Evolutionary conservation across 2,888 invertebrate genomes (phyloP).

Genomic region (Fragum whitleyi): DNA sequence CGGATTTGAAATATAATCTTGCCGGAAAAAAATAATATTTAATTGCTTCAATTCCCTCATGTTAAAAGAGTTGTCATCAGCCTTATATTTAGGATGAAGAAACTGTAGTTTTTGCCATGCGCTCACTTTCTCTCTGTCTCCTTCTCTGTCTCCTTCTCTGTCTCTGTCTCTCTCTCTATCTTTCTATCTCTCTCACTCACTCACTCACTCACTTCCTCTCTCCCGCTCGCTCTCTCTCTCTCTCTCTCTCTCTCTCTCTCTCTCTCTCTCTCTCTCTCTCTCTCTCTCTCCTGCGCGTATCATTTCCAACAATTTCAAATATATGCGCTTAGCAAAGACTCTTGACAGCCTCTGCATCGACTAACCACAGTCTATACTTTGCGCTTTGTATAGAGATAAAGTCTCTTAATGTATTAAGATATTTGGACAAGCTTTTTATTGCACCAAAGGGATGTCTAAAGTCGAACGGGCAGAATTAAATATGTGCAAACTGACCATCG

Average conservation of each 20-base stretch:
- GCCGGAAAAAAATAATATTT: neutral
- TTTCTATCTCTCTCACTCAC: too few relatives aligned
- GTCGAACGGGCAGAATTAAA: too few relatives aligned
- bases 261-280: conserved; percentile 7
- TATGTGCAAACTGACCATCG: too few relatives aligned
- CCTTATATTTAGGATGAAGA: too few relatives aligned
- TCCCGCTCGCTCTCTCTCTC: too few relatives aligned
- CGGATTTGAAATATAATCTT: neutral
- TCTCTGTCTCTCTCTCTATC: too few relatives aligned
- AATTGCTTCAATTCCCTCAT: neutral
- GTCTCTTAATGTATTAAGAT: neutral
- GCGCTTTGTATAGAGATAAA: neutral
- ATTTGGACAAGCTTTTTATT: too few relatives aligned
- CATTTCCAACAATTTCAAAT: neutral
- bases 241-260: conserved; percentile 14
- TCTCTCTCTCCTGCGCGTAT: conserved; percentile 4
- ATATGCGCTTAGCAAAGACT: neutral
- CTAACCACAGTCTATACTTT: neutral
- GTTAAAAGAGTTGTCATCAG: neutral
- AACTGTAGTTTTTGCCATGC: too few relatives aligned
- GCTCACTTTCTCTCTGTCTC: conserved; percentile 1
- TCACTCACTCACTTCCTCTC: too few relatives aligned
- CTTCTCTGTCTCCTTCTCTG: neutral
- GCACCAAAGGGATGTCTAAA: too few relatives aligned
- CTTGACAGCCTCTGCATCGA: neutral